These are phyloP conservation scores for Solea senegalensis DNA, from an alignment of 2,113 vertebrate genomes.

Conservation along the genomic window DNA sequence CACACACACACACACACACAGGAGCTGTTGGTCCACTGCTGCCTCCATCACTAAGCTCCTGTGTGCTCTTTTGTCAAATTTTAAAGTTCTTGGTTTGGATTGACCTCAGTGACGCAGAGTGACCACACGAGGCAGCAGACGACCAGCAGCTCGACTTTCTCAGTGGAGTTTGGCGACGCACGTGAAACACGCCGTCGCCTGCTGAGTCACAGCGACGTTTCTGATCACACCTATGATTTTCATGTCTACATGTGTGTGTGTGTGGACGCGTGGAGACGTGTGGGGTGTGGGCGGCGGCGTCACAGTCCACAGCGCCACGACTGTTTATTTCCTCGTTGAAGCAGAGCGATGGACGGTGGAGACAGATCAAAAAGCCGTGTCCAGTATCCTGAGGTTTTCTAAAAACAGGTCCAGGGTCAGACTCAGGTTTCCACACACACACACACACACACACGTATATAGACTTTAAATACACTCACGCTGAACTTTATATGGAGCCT, in stretches of 20 bases:
- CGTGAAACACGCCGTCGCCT: slow-evolving; percentile 49
- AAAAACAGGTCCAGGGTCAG: not conserved
- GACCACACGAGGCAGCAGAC: too few relatives aligned
- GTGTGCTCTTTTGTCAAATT: too few relatives aligned
- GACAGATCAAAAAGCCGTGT: slow-evolving; percentile 53
- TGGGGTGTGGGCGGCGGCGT: slow-evolving; percentile 32
- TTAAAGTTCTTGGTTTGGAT: too few relatives aligned
- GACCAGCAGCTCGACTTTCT: too few relatives aligned
- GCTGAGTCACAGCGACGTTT: slow-evolving; percentile 52
- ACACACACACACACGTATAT: not conserved
- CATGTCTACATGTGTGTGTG: slow-evolving; percentile 21
- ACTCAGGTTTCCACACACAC: not conserved
- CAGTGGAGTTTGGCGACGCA: slow-evolving; percentile 28
- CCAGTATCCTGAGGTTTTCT: slow-evolving; percentile 36
- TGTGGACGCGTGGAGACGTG: not conserved
- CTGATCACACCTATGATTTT: slow-evolving; percentile 56
- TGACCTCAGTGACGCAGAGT: too few relatives aligned
- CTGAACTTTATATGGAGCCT: too few relatives aligned
- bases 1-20: too few relatives aligned
- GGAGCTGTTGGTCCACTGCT: too few relatives aligned
- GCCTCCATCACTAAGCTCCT: too few relatives aligned
- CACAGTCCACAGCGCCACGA: slow-evolving; percentile 1
- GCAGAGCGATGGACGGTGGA: slow-evolving; percentile 32
- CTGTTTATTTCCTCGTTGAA: slow-evolving; percentile 55
- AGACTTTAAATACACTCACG: not conserved